phyloP scores from a whole-genome alignment of 1,140 invertebrate genomes.

The Drosophila virilis region DNA sequence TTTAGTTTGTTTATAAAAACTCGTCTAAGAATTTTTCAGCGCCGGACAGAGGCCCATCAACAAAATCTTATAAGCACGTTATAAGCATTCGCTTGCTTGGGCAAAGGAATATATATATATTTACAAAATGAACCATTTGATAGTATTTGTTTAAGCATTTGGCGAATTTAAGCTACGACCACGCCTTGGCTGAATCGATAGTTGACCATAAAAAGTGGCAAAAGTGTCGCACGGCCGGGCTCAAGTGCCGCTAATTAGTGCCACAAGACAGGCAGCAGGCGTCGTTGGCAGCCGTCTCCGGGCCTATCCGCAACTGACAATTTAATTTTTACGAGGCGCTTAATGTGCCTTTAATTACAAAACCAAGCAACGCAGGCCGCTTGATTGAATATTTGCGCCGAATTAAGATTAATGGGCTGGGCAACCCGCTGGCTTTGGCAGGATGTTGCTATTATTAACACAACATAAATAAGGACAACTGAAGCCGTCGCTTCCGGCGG shows the following conservation, averaged over 20 bases:
- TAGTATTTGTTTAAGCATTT: background rate
- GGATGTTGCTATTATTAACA: slow-evolving; percentile 49
- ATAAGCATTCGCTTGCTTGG: background rate
- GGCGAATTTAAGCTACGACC: background rate
- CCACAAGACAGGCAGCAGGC: background rate
- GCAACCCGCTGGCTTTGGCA: slow-evolving; percentile 12
- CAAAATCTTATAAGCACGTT: background rate
- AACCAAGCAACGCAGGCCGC: slow-evolving; percentile 35
- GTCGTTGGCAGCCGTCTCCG: slow-evolving; percentile 13
- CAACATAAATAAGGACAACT: slow-evolving; percentile 58
- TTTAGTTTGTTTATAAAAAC: slow-evolving; percentile 14
- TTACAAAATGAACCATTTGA: background rate
- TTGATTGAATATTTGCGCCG: slow-evolving; percentile 74
- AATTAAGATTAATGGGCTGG: slow-evolving; percentile 70
- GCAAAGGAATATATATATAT: background rate
- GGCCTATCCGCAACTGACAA: slow-evolving; percentile 47
- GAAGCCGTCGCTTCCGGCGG: slow-evolving; percentile 21
- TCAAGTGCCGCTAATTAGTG: slow-evolving; percentile 41
- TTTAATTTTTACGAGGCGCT: slow-evolving; percentile 76
- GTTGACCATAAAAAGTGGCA: slow-evolving; percentile 34
- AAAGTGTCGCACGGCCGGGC: slow-evolving; percentile 15
- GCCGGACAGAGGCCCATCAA: background rate
- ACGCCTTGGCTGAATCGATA: slow-evolving; percentile 31
- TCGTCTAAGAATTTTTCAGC: background rate
- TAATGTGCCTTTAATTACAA: slow-evolving; percentile 76